Evolutionary conservation across 2,888 invertebrate genomes (phyloP).

Genomic region (Sicus ferrugineus): DNA sequence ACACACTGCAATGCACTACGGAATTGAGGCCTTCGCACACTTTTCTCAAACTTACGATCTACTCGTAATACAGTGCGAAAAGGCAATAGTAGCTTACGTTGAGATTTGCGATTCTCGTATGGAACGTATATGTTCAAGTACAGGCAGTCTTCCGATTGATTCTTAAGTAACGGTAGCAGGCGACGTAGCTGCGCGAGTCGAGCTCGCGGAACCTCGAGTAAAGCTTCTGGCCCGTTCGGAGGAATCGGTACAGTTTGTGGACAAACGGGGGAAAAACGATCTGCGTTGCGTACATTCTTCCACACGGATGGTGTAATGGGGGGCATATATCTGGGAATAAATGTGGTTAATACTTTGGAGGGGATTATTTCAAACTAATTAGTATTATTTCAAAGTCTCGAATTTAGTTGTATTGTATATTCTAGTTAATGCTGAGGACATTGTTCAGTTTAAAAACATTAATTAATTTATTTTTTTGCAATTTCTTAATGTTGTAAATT

Average conservation of each 20-base stretch:
- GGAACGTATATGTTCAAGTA: conserved; percentile 97
- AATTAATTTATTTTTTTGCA: too few species aligned
- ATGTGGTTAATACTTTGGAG: too few species aligned
- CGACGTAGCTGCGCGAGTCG: conserved; percentile 85
- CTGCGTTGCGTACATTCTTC: conserved; percentile 81
- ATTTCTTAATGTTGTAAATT: too few species aligned
- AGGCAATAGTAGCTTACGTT: conserved; percentile 49
- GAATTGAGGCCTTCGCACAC: conserved; percentile 76
- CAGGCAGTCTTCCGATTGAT: conserved; percentile 98
- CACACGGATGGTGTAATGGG: conserved; percentile 91
- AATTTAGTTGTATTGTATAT: too few species aligned
- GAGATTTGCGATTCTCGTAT: conserved; percentile 62
- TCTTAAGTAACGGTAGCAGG: conserved; percentile 81
- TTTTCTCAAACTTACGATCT: neutral
- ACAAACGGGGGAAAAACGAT: conserved; percentile 85
- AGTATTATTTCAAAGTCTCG: too few species aligned
- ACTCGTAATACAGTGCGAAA: neutral
- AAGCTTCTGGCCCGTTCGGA: conserved; percentile 66
- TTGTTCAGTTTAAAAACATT: too few species aligned
- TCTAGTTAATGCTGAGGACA: too few species aligned
- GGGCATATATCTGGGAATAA: conserved; percentile 80
- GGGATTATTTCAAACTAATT: too few species aligned
- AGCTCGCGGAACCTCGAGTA: conserved; percentile 81
- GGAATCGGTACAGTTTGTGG: conserved; percentile 79
- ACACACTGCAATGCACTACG: conserved; percentile 96